Base-by-base conservation (phyloP, 1,140 invertebrate species). In the Leptonema lineaticorne region DNA sequence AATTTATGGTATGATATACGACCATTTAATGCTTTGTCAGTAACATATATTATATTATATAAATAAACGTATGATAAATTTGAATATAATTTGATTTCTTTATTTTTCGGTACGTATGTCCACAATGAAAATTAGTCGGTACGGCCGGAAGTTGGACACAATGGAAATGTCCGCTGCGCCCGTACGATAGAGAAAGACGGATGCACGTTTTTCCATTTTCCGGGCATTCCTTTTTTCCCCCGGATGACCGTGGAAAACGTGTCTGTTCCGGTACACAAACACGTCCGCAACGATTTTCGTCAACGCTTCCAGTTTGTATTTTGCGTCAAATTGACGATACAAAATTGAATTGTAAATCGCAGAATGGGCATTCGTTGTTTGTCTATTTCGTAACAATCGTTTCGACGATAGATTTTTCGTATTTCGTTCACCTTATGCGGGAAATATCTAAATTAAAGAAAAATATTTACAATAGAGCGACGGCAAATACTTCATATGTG, bases 261-360 rank as follows among this genome's bases (percentile, higher is more conserved):
- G 20, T 53, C 22, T 24, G 50, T 53, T 24, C 24, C 50, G 22
- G 6, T 53, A 24, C n/a, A n/a, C 50, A 53, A 53, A 26, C 50
- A 53, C 50, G 37, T 14, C 14, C 14, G 14, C 16, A 14, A 9
- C 50, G 50, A 9, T 53, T 53, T 53, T 53, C 50, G 27, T 53
- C 50, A 53, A 53, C 27, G 22, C 22, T 11, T 26, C 14, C 22
- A 24, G 22, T 7, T 8, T 20, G n/a, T 7, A 22, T 50, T 9
- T 14, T 14, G 22, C 50, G 50, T 53, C 50, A 53, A 53, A 53
- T 53, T 24, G 50, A 53, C 50, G 22, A 24, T 53, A 14, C 1
- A 53, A 50, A 26, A 53, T 53, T 53, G 50, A 53, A 53, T 26
- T 53, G 50, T 53, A 53, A 53, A 53, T 53, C 27, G 27, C 50